Conservation (phyloP, 2,113 vertebrate genomes). For the Osmerus mordax region DNA sequence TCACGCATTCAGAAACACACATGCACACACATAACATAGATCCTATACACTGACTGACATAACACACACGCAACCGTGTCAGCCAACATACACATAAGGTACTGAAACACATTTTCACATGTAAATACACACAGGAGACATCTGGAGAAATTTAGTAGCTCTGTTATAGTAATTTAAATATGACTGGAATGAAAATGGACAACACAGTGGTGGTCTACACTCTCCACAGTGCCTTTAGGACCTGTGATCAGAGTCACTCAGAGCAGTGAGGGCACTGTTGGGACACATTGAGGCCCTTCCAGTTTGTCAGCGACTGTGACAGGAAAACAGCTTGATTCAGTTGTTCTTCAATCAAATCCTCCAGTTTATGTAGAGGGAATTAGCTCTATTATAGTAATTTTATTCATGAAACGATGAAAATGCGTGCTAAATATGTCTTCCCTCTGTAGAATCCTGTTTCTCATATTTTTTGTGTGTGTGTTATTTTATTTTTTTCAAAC, state of each 20-base stretch:
- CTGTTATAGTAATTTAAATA: too few relatives aligned
- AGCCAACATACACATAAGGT: constrained; percentile 23
- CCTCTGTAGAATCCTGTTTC: constrained; percentile 55
- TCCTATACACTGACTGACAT: background rate
- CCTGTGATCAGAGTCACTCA: too few relatives aligned
- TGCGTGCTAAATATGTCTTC: constrained; percentile 43
- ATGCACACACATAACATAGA: background rate
- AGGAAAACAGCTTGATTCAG: too few relatives aligned
- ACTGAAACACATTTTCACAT: background rate
- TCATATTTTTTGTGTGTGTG: background rate
- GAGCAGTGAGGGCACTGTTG: too few relatives aligned
- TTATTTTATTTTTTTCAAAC: constrained; percentile 41
- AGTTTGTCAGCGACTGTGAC: too few relatives aligned
- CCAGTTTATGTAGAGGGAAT: too few relatives aligned
- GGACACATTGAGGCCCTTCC: too few relatives aligned
- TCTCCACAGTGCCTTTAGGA: too few relatives aligned
- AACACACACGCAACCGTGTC: background rate
- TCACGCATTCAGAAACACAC: constrained; percentile 38
- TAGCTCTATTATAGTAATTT: constrained; percentile 36
- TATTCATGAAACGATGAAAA: constrained; percentile 50
- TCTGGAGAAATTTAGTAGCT: constrained; percentile 34
- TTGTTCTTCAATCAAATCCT: too few relatives aligned
- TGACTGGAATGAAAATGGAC: too few relatives aligned
- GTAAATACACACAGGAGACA: constrained; percentile 21
- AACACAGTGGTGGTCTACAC: too few relatives aligned